Evolutionary conservation across 1,140 invertebrate species (phyloP), one percentile per base, ranked within the genome.

Genomic region (Metaphire vulgaris): DNA sequence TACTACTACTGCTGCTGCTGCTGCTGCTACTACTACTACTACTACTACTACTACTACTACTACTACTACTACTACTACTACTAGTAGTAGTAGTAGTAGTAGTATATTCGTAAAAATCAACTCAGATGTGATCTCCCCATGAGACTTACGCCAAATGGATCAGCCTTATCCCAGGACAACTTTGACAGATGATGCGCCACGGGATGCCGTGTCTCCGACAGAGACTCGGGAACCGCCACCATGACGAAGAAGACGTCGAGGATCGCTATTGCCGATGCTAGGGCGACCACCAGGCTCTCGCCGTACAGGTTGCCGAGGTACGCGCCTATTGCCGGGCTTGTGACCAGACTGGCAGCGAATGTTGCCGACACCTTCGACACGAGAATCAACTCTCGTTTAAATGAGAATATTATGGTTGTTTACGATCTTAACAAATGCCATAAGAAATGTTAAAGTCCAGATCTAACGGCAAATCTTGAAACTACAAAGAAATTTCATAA

Each of bases 211-310:
- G 32, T 83, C 85, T 98, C 96, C 65, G 97, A 95, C 69, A 99
- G 88, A 80, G 95, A 98, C 88, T 99, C 97, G 29, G 97, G 97
- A 77, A 99, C 96, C 76, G 94, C 94, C 29, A 99, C 94, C 81
- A 99, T 89, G 81, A 99, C 99, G 87, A 99, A 99, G 86, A 99
- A 92, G 30, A 99, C 92, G 88, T 99, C 98, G 78, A 99, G 88
- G 70, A 98, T 88, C 68, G 96, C 96, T 70, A 99, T 92, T 31
- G 95, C 86, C 0, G 97, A 97, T 21, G 97, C 87, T 41, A 98
- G 87, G 74, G 95, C 94, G 21, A 99, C 95, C 1, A 99, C 96
- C 75, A 97, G 88, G 83, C 92, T 93, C 83, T 97, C 93, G 78
- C 93, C 93, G 86, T 97, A 99, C 73, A 90, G 87, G 81, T 91